Conservation (phyloP, 2,113 vertebrate species). For the Narcine bancroftii region DNA sequence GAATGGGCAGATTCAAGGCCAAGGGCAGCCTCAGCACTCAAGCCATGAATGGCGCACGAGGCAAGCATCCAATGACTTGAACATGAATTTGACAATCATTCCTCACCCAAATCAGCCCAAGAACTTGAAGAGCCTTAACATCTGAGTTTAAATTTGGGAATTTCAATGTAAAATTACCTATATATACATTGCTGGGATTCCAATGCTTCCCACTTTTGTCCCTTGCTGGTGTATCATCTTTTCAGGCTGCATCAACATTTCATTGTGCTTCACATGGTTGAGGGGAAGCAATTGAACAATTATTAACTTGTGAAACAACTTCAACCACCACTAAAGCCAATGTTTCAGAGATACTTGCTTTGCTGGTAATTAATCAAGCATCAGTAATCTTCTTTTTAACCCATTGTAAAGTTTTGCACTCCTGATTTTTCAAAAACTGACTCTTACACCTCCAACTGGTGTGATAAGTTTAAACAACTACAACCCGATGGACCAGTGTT, state of each 20-base stretch:
- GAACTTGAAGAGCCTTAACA: background rate
- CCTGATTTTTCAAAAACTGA: background rate
- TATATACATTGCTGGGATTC: background rate
- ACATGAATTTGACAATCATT: background rate
- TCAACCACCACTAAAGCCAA: background rate
- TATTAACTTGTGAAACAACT: background rate
- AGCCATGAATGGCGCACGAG: background rate
- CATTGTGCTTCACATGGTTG: background rate
- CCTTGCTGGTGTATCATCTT: background rate
- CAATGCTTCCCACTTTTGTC: background rate
- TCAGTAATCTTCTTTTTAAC: background rate
- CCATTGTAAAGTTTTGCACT: background rate
- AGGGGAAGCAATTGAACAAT: background rate
- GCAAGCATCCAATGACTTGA: background rate
- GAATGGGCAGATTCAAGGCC: background rate
- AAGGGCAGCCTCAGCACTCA: background rate
- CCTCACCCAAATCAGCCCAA: background rate
- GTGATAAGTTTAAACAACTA: too few species aligned
- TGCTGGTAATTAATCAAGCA: background rate
- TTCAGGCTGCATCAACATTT: constrained; percentile 10
- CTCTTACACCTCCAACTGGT: background rate
- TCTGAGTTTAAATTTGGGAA: constrained; percentile 9
- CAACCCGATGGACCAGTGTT: too few species aligned
- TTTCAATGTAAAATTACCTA: background rate
- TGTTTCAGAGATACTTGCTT: background rate